Evolutionary conservation across 2,888 invertebrate species (phyloP).

Genomic region (Apodemia hepburni): DNA sequence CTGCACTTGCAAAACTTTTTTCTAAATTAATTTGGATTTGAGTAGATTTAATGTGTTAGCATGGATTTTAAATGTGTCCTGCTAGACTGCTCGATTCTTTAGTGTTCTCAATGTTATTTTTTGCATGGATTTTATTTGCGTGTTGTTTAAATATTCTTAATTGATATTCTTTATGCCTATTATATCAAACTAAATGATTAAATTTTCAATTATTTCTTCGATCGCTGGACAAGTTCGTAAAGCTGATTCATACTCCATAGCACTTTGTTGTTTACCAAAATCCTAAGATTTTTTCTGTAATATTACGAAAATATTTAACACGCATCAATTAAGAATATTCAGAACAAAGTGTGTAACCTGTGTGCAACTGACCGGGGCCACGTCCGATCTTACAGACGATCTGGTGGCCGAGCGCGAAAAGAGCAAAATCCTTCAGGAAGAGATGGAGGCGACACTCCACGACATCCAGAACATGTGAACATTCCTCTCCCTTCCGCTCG

Average conservation of each 20-base stretch:
- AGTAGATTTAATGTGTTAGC: constrained; percentile 41
- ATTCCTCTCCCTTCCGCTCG: constrained; percentile 43
- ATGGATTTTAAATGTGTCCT: constrained; percentile 62
- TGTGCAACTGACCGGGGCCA: constrained; percentile 69
- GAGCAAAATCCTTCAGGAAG: constrained; percentile 97
- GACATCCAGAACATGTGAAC: constrained; percentile 99
- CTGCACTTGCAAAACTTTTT: constrained; percentile 40
- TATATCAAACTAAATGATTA: background rate
- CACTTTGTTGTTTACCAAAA: no score
- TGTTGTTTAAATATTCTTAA: constrained; percentile 62
- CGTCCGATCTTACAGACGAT: constrained; percentile 90
- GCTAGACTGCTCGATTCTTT: constrained; percentile 66
- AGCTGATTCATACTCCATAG: no score
- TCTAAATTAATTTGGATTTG: constrained; percentile 1
- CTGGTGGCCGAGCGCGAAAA: constrained; percentile 96
- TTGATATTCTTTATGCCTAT: constrained; percentile 33
- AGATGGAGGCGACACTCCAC: constrained; percentile 99
- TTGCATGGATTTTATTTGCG: constrained; percentile 62
- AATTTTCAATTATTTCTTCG: constrained; percentile 9
- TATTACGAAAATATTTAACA: background rate
- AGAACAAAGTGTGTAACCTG: constrained; percentile 53
- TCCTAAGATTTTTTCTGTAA: no score
- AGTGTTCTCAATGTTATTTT: constrained; percentile 46
- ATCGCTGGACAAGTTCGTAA: no score
- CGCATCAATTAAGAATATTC: constrained; percentile 36